These are phyloP conservation scores for Drosophila testacea DNA, from an alignment of 2,888 invertebrate genomes.

Conservation along the genomic window DNA sequence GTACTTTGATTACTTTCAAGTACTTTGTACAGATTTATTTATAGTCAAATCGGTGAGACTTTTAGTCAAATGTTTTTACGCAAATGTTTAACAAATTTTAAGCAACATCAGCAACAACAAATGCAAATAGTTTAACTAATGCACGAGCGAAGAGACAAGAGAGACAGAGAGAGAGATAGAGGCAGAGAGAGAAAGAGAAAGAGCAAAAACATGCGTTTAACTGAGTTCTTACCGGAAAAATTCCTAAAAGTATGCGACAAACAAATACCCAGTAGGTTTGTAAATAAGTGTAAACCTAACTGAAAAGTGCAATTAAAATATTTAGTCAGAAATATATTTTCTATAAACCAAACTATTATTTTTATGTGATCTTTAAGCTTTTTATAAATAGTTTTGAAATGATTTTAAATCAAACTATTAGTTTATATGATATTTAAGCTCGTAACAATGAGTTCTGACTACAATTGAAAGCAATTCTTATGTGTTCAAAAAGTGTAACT, in stretches of 20 bases:
- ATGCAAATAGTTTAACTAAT: conserved; percentile 28
- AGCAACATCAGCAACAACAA: conserved; percentile 38
- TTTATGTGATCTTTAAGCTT: too few relatives aligned
- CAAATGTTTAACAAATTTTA: conserved; percentile 62
- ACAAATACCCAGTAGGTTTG: conserved; percentile 1
- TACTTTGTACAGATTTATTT: conserved; percentile 28
- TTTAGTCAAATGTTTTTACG: conserved; percentile 45
- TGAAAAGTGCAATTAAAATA: too few relatives aligned
- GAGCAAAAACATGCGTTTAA: not conserved
- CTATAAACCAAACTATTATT: too few relatives aligned
- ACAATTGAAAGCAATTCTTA: too few relatives aligned
- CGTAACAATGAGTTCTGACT: too few relatives aligned
- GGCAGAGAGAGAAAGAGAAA: not conserved
- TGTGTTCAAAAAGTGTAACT: too few relatives aligned
- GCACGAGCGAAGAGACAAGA: conserved; percentile 2
- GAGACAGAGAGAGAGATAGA: not conserved
- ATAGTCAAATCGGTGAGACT: conserved; percentile 10
- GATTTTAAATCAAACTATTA: too few relatives aligned
- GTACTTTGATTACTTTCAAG: conserved; percentile 11
- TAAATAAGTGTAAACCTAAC: too few relatives aligned
- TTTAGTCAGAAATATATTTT: too few relatives aligned
- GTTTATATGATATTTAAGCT: too few relatives aligned
- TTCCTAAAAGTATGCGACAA: not conserved
- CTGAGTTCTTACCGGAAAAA: not conserved
- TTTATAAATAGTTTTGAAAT: too few relatives aligned